Percentiles rank a stretch among this genome's conserved stretches.
phyloP scores from a whole-genome alignment of 2,113 vertebrate species.

The Corynorhinus townsendii region DNA sequence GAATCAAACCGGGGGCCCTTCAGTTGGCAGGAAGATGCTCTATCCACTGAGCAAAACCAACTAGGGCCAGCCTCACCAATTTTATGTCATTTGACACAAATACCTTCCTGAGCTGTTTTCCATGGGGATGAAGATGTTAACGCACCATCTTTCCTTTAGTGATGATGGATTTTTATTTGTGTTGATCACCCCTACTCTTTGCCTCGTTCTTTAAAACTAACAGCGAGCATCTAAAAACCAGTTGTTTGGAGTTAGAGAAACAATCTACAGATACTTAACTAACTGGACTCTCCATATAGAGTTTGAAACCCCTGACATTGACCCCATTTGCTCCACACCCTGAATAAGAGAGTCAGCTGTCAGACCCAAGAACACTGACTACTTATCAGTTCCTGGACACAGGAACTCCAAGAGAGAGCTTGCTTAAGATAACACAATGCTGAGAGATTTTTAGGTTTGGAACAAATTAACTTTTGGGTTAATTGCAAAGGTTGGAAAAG shows the following conservation, averaged over 20 bases:
- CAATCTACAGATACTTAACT: not conserved
- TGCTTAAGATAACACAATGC: not conserved
- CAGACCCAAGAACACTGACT: not conserved
- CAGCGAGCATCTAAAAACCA: not conserved
- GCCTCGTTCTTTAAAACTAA: slow-evolving; percentile 13
- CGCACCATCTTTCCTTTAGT: not conserved
- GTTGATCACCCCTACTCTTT: not conserved
- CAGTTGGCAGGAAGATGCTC: too few relatives aligned
- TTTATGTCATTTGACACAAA: not conserved
- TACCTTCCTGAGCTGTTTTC: not conserved
- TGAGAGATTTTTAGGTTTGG: not conserved
- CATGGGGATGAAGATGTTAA: not conserved
- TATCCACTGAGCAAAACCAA: too few relatives aligned
- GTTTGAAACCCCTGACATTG: not conserved
- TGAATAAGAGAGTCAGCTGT: not conserved
- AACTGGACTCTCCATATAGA: not conserved
- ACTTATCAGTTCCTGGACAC: not conserved
- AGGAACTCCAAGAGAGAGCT: not conserved
- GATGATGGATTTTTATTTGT: not conserved
- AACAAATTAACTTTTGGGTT: not conserved
- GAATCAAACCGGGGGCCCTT: too few relatives aligned
- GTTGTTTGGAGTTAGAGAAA: slow-evolving; percentile 16
- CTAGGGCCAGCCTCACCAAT: not conserved
- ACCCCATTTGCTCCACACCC: too few relatives aligned
- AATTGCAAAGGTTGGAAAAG: not conserved